These are phyloP conservation scores for Suillia variegata DNA, from an alignment of 2,888 invertebrate genomes.

Conservation along the genomic window DNA sequence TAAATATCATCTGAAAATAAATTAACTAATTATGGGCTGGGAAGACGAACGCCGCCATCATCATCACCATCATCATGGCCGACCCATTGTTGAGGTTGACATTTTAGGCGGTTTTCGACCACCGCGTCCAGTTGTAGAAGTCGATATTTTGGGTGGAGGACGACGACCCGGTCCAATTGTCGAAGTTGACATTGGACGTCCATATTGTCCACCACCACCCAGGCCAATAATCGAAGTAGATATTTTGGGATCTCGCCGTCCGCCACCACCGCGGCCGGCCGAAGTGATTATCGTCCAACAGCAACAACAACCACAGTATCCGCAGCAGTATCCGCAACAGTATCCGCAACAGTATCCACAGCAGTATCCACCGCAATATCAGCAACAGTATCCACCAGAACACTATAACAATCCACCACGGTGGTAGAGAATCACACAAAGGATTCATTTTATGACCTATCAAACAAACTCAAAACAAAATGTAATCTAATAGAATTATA, in stretches of 20 bases:
- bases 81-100: slow-evolving; percentile 40
- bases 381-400: background rate
- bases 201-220: slow-evolving; percentile 38
- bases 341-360: background rate
- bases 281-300: slow-evolving; percentile 39
- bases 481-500: too few relatives aligned
- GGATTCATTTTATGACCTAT: background rate
- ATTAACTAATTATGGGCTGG: background rate
- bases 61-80: slow-evolving; percentile 42
- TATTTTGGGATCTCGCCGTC: slow-evolving; percentile 37
- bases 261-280: slow-evolving; percentile 36
- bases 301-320: slow-evolving; percentile 26
- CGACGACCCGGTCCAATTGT: slow-evolving; percentile 41
- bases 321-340: too few relatives aligned
- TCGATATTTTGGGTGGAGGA: slow-evolving; percentile 42
- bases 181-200: slow-evolving; percentile 40
- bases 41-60: slow-evolving; percentile 40
- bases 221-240: slow-evolving; percentile 43
- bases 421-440: slow-evolving; percentile 29
- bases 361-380: background rate
- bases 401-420: slow-evolving; percentile 27
- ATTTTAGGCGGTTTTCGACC: slow-evolving; percentile 41
- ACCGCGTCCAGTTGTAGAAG: slow-evolving; percentile 39
- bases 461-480: too few relatives aligned
- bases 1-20: too few relatives aligned